Evolutionary conservation across 30 jellyfish, hydroid and myxozoan genomes (phyloP).

Genomic region (Turritopsis dohrnii): DNA sequence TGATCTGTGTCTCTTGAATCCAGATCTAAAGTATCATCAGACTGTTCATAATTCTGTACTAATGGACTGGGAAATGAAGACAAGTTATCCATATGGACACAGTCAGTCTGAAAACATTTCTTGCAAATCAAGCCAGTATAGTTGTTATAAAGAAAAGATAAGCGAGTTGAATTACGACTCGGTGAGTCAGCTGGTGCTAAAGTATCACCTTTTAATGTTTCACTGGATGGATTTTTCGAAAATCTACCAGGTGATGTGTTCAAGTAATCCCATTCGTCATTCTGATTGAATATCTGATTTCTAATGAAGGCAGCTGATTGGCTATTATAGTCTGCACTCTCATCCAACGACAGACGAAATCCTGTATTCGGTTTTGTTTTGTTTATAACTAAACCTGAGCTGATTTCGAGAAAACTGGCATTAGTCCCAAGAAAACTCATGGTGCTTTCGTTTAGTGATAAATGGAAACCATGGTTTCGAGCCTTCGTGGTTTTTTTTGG

Average conservation of each 20-base stretch:
- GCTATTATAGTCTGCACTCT: background rate
- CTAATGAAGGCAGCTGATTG: conserved; percentile 20
- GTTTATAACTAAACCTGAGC: conserved; percentile 23
- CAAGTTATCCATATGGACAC: conserved; percentile 20
- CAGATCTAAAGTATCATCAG: background rate
- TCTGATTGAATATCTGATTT: conserved; percentile 18
- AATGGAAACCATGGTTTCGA: conserved; percentile 17
- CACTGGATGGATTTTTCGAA: background rate
- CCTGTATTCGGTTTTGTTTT: background rate
- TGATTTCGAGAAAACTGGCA: conserved; percentile 26
- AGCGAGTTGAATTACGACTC: conserved; percentile 16
- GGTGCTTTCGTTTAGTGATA: conserved; percentile 26
- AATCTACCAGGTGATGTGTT: conserved; percentile 26
- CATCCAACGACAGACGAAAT: conserved; percentile 33
- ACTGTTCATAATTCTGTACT: background rate
- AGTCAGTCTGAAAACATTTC: conserved; percentile 19
- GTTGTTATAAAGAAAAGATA: conserved; percentile 23
- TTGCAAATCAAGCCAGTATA: conserved; percentile 30
- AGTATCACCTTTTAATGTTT: background rate
- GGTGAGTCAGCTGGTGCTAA: background rate
- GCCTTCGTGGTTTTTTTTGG: background rate
- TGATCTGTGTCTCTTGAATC: background rate
- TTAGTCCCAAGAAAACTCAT: conserved; percentile 26
- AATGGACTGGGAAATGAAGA: background rate
- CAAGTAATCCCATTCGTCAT: conserved; percentile 20